Conservation (phyloP, 2,888 invertebrate genomes). For the Epiblema foenella region DNA sequence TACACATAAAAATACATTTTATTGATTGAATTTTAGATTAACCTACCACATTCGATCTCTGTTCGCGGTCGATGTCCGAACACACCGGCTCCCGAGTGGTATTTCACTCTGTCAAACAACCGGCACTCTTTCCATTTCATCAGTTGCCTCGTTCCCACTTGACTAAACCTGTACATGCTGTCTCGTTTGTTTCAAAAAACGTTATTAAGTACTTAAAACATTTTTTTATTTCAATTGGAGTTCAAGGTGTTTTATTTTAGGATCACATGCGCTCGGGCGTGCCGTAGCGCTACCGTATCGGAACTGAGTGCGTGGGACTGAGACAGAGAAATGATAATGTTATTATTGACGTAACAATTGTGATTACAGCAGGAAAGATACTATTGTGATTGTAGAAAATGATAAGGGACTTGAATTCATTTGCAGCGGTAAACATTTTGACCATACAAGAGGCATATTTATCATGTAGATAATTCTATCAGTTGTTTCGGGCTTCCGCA, state of each 20-base stretch:
- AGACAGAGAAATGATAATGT: conserved; percentile 43
- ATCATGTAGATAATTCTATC: neutral
- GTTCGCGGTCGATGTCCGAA: conserved; percentile 84
- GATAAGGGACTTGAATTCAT: conserved; percentile 31
- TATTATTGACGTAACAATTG: conserved; percentile 51
- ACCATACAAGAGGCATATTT: no score
- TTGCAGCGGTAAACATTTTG: conserved; percentile 8
- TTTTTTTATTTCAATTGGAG: conserved; percentile 21
- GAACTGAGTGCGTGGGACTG: conserved; percentile 54
- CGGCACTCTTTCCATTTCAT: conserved; percentile 61
- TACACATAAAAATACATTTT: no score
- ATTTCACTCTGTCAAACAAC: conserved; percentile 60
- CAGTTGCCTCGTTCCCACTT: conserved; percentile 65
- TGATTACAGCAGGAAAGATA: conserved; percentile 35
- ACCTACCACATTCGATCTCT: conserved; percentile 70
- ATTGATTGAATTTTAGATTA: conserved; percentile 18
- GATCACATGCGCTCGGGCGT: conserved; percentile 67
- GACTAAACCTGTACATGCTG: conserved; percentile 65
- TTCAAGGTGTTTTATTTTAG: conserved; percentile 43
- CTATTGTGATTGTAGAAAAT: conserved; percentile 12
- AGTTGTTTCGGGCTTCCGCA: no score
- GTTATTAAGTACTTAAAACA: conserved; percentile 35
- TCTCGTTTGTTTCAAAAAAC: conserved; percentile 48
- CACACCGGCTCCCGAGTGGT: conserved; percentile 85
- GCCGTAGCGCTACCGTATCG: conserved; percentile 51